A percentile compares a stretch with the other conserved stretches of the same genome.
phyloP scores from a whole-genome alignment of 2,888 invertebrate genomes.

The Icerya purchasi region DNA sequence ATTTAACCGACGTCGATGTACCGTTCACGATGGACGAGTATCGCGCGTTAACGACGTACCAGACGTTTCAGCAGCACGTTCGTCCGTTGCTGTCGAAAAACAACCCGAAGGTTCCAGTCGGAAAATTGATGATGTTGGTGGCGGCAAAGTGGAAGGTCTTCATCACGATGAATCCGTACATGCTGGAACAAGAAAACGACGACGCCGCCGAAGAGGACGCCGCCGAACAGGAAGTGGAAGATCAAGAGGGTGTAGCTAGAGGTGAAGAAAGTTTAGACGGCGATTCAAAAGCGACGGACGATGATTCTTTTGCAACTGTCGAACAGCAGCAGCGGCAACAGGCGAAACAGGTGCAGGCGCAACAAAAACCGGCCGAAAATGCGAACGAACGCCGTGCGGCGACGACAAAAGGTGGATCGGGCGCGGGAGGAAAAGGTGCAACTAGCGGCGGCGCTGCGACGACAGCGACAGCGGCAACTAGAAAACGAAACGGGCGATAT shows the following conservation, averaged over 20 bases:
- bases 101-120: conserved; percentile 84
- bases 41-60: conserved; percentile 78
- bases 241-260: conserved; percentile 42
- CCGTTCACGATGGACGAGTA: conserved; percentile 78
- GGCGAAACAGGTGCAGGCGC: background rate
- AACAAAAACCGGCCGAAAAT: background rate
- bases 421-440: too few relatives aligned
- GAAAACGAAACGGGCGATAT: background rate
- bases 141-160: conserved; percentile 97
- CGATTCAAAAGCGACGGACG: background rate
- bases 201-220: conserved; percentile 30
- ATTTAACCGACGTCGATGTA: conserved; percentile 70
- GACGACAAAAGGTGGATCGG: background rate
- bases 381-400: too few relatives aligned
- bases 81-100: conserved; percentile 78
- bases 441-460: background rate
- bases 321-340: too few relatives aligned
- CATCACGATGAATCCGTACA: conserved; percentile 59
- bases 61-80: conserved; percentile 82
- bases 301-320: background rate
- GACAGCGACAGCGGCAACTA: background rate
- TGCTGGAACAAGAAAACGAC: too few relatives aligned
- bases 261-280: conserved; percentile 22
- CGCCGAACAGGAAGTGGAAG: conserved; percentile 33
- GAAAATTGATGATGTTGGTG: conserved; percentile 87